Base-by-base conservation (phyloP, 1,140 invertebrate genomes). In the Archegozetes longisetosus region DNA sequence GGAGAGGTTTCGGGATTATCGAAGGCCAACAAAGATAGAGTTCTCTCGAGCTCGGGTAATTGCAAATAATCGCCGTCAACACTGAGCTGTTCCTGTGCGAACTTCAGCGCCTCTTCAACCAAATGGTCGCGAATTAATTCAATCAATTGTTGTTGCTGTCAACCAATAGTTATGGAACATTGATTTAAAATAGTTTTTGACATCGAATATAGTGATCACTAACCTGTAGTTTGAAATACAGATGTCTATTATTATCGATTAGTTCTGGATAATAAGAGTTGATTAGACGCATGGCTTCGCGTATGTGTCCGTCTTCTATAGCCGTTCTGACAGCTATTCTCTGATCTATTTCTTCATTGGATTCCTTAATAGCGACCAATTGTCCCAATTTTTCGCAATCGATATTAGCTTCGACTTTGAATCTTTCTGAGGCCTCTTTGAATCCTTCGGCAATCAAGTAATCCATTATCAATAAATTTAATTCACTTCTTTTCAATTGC, bases 381-480 rank as follows among this genome's bases (percentile, higher is more conserved):
- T 29, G 29, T 32, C 22, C 23, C 20, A 40, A 12, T 23, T 59
- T 27, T 17, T 48, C 22, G 12, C 14, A 26, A 14, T 60, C 46
- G 23, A 83, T 80, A 9, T 89, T 86, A 13, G 91, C 90, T 72
- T 98, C 94, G 67, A 86, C 79, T 71, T 92, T 84, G 72, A 98
- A 97, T 72, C 93, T 96, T 68, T 97, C 86, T 0, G 93, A 93
- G 25, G 93, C 93, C 74, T 97, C 93, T 73, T 98, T 96, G 67
- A 95, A 96, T 9, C 92, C 91, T 71, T 96, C 92, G 93, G 70
- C 3, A 1, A 96, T 89, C 64, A 98, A 78, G 74, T 98, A 98
- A 74, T 98, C 94, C 93, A 98, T 97, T 59, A 98, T 92, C 46
- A 97, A 77, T 71, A 88, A 87, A 71, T 97, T 96, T 86, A 96